phyloP scores from a whole-genome alignment of 2,888 invertebrate genomes.

The Lepetodrilus schrolli region DNA sequence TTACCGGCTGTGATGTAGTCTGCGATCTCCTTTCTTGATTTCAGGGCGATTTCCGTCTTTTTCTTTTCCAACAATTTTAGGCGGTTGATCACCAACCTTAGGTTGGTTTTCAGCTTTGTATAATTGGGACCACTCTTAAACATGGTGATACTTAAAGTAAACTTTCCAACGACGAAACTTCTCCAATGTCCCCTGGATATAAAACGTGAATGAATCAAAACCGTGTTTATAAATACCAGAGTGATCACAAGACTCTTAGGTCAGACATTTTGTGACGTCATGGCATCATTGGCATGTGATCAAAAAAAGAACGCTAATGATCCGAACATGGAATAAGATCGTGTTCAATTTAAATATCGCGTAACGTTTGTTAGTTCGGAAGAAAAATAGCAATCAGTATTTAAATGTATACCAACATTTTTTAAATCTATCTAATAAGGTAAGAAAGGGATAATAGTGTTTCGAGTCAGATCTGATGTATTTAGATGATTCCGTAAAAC shows the following conservation, averaged over 20 bases:
- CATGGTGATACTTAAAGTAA: slow-evolving; percentile 49
- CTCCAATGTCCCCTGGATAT: neutral
- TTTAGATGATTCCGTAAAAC: too few species aligned
- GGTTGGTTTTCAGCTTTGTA: slow-evolving; percentile 94
- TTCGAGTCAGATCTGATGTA: too few species aligned
- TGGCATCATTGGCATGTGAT: too few species aligned
- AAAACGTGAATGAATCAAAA: slow-evolving; percentile 35
- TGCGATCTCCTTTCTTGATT: slow-evolving; percentile 96
- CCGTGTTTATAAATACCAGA: slow-evolving; percentile 22
- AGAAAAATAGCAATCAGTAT: too few species aligned
- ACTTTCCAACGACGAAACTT: neutral
- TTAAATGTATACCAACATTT: too few species aligned
- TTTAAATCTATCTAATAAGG: too few species aligned
- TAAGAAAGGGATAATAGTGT: too few species aligned
- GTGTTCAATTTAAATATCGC: too few species aligned
- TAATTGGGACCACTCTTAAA: slow-evolving; percentile 91
- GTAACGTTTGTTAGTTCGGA: too few species aligned
- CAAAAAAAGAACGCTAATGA: too few species aligned
- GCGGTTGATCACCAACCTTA: slow-evolving; percentile 93
- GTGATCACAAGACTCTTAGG: slow-evolving; percentile 42
- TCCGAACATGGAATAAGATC: too few species aligned
- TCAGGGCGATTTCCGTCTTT: slow-evolving; percentile 92
- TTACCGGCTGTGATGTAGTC: slow-evolving; percentile 82
- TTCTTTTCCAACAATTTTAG: slow-evolving; percentile 96
- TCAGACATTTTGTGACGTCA: slow-evolving; percentile 31